These are phyloP conservation scores for Saccostrea echinata DNA, from an alignment of 1,140 invertebrate species.

Conservation along the genomic window DNA sequence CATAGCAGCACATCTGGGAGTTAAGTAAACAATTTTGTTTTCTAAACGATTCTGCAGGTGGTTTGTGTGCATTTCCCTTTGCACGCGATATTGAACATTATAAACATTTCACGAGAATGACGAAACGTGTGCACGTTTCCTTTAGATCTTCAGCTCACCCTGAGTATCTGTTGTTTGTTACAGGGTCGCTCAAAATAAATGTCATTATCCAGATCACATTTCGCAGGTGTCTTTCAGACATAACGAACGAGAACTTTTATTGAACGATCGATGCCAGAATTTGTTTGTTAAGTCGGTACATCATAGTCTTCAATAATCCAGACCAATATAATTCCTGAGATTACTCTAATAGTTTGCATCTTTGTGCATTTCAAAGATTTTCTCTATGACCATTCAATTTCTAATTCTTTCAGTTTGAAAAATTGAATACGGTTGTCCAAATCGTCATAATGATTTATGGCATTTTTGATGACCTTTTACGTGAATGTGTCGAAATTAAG, in stretches of 20 bases:
- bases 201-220: slow-evolving; percentile 44
- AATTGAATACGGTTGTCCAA: neutral
- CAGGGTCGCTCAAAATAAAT: slow-evolving; percentile 39
- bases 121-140: slow-evolving; percentile 27
- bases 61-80: neutral
- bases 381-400: neutral
- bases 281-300: neutral
- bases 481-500: neutral
- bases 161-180: slow-evolving; percentile 34
- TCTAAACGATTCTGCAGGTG: slow-evolving; percentile 51
- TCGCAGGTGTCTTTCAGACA: slow-evolving; percentile 28
- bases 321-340: neutral
- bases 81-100: slow-evolving; percentile 47
- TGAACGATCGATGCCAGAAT: neutral
- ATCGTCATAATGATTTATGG: neutral
- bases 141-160: slow-evolving; percentile 25
- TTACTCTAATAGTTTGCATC: neutral
- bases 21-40: slow-evolving; percentile 57
- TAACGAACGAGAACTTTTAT: slow-evolving; percentile 17
- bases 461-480: too few relatives aligned
- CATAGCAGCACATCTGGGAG: slow-evolving; percentile 49
- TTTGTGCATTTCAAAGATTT: neutral
- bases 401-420: neutral
- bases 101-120: slow-evolving; percentile 44
- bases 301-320: neutral